Evolutionary conservation across 2,113 vertebrate genomes (phyloP).

Genomic region (Alexandromys fortis): DNA sequence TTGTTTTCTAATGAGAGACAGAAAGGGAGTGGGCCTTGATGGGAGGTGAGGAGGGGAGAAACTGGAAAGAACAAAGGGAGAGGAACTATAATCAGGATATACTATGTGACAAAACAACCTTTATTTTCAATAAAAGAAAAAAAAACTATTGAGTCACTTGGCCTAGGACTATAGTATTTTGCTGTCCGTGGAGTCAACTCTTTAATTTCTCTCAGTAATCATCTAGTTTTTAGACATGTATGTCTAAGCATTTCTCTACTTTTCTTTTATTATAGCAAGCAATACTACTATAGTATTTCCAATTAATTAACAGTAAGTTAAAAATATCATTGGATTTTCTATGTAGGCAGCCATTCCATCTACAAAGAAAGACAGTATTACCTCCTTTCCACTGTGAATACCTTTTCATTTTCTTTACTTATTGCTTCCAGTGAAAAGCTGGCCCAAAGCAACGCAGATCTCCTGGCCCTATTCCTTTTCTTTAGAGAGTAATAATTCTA

Average conservation of each 20-base stretch:
- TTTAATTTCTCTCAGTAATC: conserved; percentile 28
- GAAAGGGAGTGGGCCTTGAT: not conserved
- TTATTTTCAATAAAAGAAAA: not conserved
- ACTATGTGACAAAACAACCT: not conserved
- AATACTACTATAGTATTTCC: not conserved
- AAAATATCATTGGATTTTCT: conserved; percentile 7
- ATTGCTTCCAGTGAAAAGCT: conserved; percentile 2
- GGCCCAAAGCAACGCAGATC: not conserved
- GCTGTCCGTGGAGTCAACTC: not conserved
- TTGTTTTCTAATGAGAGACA: not conserved
- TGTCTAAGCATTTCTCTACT: not conserved
- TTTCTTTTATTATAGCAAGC: not conserved
- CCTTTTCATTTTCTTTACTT: conserved; percentile 29
- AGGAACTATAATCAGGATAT: not conserved
- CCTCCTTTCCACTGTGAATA: not conserved
- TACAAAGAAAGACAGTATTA: not conserved
- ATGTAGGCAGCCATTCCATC: not conserved
- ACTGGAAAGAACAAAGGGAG: not conserved
- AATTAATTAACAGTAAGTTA: not conserved
- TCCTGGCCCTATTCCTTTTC: not conserved
- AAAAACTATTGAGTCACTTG: not conserved
- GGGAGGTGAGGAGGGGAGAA: not conserved
- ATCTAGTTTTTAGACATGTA: not conserved
- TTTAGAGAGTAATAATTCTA: not conserved
- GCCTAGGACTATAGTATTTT: not conserved